Base-by-base conservation (phyloP, 1,140 invertebrate genomes). In the Brachionus rubens region DNA sequence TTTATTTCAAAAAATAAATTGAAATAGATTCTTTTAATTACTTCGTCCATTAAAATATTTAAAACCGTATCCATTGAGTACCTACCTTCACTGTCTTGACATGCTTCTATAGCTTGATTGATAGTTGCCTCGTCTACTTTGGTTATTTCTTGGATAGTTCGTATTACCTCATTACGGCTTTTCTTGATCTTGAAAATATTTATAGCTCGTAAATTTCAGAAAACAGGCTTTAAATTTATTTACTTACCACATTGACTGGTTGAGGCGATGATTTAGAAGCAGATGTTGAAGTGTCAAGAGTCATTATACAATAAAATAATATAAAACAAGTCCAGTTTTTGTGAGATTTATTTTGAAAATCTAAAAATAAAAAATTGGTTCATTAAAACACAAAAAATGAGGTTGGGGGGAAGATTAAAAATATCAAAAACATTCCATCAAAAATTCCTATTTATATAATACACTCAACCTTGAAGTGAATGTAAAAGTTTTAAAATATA, bases 1-100 rank as follows among this genome's bases (percentile, higher is more conserved):
- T 33, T 2, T 2, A 24, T 50, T 48, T 16, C 10, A 70, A 16
- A 48, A 16, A 12, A 19, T 16, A 30, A 48, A 30, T 33, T 19
- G 5, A 19, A 70, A 33, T 52, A 16, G 4, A 43, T 21, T n/a
- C 21, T 16, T 14, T 3, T 33, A 72, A 33, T 16, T 14, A 54
- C 48, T 46, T 75, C 50, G 47, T 75, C 72, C 33, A 56, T 54
- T 26, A 75, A 10, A 16, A 75, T 33, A 47, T 54, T 75, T 4
- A 75, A 28, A 3, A 75, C 72, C 24, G 41, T 46, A 12, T 75
- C 72, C 33, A 75, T 54, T 4, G 72, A 56, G n/a, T 75, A 75
- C 2, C 48, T 28, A 14, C 72, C 72, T 54, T 54, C 48, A 59
- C 36, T 75, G 30, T 75, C 72, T 41, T 75, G 48, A 41, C 72